Base-by-base conservation (phyloP, 2,888 invertebrate genomes). In the Lumbricus terrestris region DNA sequence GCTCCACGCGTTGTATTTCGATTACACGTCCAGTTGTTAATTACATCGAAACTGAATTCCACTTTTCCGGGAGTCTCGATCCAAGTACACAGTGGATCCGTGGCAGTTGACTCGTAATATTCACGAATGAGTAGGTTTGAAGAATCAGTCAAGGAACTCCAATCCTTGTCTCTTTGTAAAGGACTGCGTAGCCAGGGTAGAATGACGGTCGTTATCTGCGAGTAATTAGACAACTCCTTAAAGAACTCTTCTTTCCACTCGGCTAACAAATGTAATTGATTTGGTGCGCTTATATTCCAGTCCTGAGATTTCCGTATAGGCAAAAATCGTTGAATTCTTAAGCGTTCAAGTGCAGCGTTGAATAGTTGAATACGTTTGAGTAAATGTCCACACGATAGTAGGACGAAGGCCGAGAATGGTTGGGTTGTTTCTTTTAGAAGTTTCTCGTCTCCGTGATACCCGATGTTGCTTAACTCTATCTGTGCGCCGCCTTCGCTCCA, bases 21-120 rank as follows among this genome's bases (percentile, higher is more conserved):
- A 23, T 23, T 42, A 85, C 92, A 92, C 88, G 83, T 91, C 82
- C 90, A 88, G 88, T 91, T 90, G 88, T 91, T 91, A 35, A 92
- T 91, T 34, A 91, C 92, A 83, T 92, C 91, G 90, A 90, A 92
- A n/a, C 90, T 90, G 34, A 91, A 91, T 42, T 90, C 90, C 15
- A 91, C 91, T 89, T 90, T 89, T 29, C 91, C 92, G 20, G 90
- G 89, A 29, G 91, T 91, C n/a, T 69, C 37, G 33, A 92, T 90
- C 91, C 91, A 91, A 23, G n/a, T 29, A 85, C 92, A 92, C 88
- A 92, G 89, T 8, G 89, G 54, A 33, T 90, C 89, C n/a, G 90
- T 88, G 29, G 88, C 92, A 15, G 90, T 90, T 91, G 91, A 92
- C n/a, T 42, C 88, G 88, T 90, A 91, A 82, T 91, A 92, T 20